Base-by-base conservation (phyloP, 2,113 vertebrate genomes). In the Sylvia atricapilla region DNA sequence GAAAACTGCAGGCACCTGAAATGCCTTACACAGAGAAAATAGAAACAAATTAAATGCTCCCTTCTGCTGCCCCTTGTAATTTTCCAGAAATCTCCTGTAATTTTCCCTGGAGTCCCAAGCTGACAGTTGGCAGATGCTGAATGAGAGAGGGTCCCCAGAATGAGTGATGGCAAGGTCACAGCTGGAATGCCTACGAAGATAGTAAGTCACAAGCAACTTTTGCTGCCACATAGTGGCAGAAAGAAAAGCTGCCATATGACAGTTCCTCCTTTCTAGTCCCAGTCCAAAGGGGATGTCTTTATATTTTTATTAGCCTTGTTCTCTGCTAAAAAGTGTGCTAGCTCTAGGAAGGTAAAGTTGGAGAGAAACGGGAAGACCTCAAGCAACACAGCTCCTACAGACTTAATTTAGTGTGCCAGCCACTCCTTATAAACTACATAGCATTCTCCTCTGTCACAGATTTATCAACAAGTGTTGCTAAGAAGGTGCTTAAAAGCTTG, bases 51-150 rank as follows among this genome's bases (percentile, higher is more conserved):
- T 78, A 94, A 93, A 91, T 83, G 23, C 47, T 84, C 43, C 66
- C 82, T 92, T 92, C 72, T 92, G 86, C 90, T 89, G 85, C 87
- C 86, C 52, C 63, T 91, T 96, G 84, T 92, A 97, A 55, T 70
- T 92, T 97, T 92, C 59, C 86, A 94, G 96, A 95, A 95, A 89
- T 90, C 84, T 94, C 94, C 73, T 87, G 33, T 87, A 77, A 95
- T 93, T 95, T 96, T 96, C 88, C 89, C 79, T 74, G 82, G 93
- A 94, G 89, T 73, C 55, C n/a, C 62, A 86, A 28, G 37, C 50
- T 95, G 97, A 92, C 97, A 96, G 95, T 93, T 97, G 97, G 91
- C 87, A 96, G 91, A 95, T 93, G 89, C 78, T 78, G 82, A 93
- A 95, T 91, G 76, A 92, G 94, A 82, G 76, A 91, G 73, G 83